A percentile compares a stretch with the other conserved stretches of the same genome.
phyloP scores from a whole-genome alignment of 2,797 vertebrate species.

The Phylloscopus collybita region DNA sequence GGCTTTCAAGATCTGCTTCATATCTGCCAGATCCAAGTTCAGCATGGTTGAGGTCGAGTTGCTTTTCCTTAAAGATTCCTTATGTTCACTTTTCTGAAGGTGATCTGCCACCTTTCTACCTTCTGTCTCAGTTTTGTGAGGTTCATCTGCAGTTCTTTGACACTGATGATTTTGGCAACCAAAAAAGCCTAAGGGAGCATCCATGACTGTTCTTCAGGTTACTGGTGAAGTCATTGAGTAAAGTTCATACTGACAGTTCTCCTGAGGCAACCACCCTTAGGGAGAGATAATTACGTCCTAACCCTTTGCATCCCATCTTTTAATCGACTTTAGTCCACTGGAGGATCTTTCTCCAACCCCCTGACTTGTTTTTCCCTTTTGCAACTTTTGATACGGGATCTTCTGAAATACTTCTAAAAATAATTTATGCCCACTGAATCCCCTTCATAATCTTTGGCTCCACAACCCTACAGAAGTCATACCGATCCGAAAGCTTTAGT shows the following conservation, averaged over 20 bases:
- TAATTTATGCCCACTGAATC: not conserved
- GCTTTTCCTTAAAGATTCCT: not conserved
- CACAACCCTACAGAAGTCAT: not conserved
- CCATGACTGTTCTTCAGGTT: not conserved
- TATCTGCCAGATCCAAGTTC: not conserved
- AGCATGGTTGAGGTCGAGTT: fast-evolving
- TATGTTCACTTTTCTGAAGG: not conserved
- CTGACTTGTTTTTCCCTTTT: not conserved
- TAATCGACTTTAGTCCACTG: not conserved
- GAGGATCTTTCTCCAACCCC: not conserved
- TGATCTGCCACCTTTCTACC: not conserved
- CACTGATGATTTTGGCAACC: not conserved
- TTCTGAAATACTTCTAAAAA: not conserved
- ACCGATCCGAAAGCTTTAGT: not conserved
- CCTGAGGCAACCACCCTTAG: not conserved
- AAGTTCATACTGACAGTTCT: not conserved
- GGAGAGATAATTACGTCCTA: not conserved
- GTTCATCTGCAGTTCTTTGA: not conserved
- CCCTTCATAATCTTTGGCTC: not conserved
- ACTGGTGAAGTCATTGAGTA: not conserved
- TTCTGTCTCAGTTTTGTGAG: not conserved
- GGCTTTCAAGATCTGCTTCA: not conserved
- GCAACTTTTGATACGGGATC: not conserved
- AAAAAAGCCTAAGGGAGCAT: not conserved
- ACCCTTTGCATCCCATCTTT: not conserved